These are phyloP conservation scores for Scomber japonicus DNA, from an alignment of 2,113 vertebrate species.

Conservation along the genomic window DNA sequence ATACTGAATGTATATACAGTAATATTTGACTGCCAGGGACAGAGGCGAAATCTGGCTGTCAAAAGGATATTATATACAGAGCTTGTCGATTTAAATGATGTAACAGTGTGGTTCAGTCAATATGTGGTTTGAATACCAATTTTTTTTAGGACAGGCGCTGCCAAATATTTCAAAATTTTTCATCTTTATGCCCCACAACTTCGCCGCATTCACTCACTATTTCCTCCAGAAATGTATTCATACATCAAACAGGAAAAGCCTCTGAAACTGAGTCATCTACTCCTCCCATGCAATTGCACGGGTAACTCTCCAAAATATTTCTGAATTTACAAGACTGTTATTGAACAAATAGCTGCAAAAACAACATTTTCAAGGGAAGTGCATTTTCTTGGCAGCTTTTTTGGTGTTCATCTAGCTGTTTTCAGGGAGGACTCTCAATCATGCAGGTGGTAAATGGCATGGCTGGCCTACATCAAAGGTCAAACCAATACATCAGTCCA, in stretches of 20 bases:
- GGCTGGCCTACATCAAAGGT: slow-evolving; percentile 63
- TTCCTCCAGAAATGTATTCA: slow-evolving; percentile 12
- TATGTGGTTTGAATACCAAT: slow-evolving; percentile 8
- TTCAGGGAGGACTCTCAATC: slow-evolving; percentile 59
- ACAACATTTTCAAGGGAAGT: slow-evolving; percentile 21
- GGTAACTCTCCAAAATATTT: too few species aligned
- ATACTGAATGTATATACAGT: slow-evolving; percentile 35
- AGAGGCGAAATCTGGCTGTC: background rate
- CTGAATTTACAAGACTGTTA: background rate
- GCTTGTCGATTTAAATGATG: slow-evolving; percentile 6
- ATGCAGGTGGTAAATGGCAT: slow-evolving; percentile 60
- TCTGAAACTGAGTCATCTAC: background rate
- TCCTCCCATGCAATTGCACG: background rate
- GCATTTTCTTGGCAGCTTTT: slow-evolving; percentile 20
- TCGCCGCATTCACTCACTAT: background rate
- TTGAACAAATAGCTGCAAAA: background rate
- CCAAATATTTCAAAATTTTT: background rate
- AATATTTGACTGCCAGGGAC: slow-evolving; percentile 27
- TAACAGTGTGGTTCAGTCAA: background rate
- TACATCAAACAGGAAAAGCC: background rate
- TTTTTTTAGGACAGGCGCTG: slow-evolving; percentile 7
- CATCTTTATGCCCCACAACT: background rate
- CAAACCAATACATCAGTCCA: slow-evolving; percentile 69
- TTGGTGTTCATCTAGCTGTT: slow-evolving; percentile 38
- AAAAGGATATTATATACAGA: slow-evolving; percentile 13